phyloP scores from a whole-genome alignment of 1,140 invertebrate genomes.

The Leptinotarsa lineolata region DNA sequence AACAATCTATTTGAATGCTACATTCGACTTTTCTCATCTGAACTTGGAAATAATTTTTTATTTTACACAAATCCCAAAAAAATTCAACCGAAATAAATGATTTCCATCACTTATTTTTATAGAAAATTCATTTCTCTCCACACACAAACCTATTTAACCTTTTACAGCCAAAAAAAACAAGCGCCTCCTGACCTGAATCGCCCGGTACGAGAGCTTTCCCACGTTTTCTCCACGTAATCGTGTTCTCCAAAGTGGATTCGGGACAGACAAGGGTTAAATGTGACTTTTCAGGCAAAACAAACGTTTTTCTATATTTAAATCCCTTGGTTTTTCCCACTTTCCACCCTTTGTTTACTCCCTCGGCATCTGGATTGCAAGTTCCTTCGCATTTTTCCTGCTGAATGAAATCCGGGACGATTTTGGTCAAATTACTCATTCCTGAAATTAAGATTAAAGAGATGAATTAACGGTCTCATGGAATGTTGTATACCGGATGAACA shows the following conservation, averaged over 20 bases:
- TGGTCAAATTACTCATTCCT: conserved; percentile 56
- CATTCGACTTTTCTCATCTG: too few species aligned
- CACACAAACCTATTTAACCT: too few species aligned
- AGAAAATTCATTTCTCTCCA: too few species aligned
- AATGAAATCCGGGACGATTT: conserved; percentile 59
- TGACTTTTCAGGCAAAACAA: conserved; percentile 58
- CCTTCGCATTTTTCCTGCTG: conserved; percentile 57
- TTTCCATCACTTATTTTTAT: too few species aligned
- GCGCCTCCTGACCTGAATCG: conserved; percentile 51
- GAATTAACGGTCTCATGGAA: not conserved
- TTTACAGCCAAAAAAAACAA: not conserved
- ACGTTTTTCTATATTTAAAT: conserved; percentile 60
- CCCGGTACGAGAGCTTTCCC: conserved; percentile 55
- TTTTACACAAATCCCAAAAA: too few species aligned
- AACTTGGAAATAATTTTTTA: too few species aligned
- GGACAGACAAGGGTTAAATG: conserved; percentile 61
- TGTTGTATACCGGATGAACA: too few species aligned
- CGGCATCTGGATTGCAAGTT: conserved; percentile 52
- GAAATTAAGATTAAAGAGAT: conserved; percentile 43
- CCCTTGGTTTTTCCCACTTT: conserved; percentile 54
- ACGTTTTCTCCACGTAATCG: conserved; percentile 59
- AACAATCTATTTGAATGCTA: too few species aligned
- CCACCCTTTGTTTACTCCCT: conserved; percentile 52
- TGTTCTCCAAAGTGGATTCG: conserved; percentile 55
- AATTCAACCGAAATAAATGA: too few species aligned